Base-by-base conservation (phyloP, 2,797 vertebrate genomes). In the Nyctalus aviator region DNA sequence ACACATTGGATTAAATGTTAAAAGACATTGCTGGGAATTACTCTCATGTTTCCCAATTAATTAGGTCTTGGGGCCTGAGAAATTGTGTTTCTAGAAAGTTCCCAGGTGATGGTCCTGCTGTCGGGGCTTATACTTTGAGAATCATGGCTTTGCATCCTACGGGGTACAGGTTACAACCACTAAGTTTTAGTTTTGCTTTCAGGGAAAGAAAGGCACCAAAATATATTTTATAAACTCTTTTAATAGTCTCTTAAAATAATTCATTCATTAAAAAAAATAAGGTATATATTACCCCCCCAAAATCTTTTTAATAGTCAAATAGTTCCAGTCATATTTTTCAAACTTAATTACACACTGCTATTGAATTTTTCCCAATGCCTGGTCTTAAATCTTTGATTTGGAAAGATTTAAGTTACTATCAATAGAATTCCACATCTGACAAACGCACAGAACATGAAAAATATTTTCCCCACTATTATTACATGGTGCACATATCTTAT, bases 261-360 rank as follows among this genome's bases (percentile, higher is more conserved):
- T 73, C 25, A 35, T 50, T 77, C 4, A 35, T 91, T 8, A 2
- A 59, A 71, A n/a, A 71, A 69, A 73, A 75, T 35, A 17, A 83
- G 62, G 8, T 68, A 37, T 83, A 68, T 3, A 55, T 25, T 66
- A 86, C 17, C 37, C 25, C 11, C 75, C 48, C 15, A 68, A 75
- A 50, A n/a, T 72, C 12, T 87, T 92, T 92, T 77, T 75, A 79
- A 69, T 53, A n/a, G 50, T 64, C 32, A 88, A 53, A 37, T 30
- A n/a, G 32, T 69, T 64, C 23, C 37, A 71, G 57, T 71, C 23
- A 55, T 68, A 46, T 90, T 84, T 79, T 44, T 90, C 48, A 90
- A 69, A 88, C 27, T 71, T 79, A 84, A 53, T 78, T 75, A 48
- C 13, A 84, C 25, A 62, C 5, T 44, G 3, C 15, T 37, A 35